Conservation (phyloP, 2,888 invertebrate genomes). For the Syritta pipiens region DNA sequence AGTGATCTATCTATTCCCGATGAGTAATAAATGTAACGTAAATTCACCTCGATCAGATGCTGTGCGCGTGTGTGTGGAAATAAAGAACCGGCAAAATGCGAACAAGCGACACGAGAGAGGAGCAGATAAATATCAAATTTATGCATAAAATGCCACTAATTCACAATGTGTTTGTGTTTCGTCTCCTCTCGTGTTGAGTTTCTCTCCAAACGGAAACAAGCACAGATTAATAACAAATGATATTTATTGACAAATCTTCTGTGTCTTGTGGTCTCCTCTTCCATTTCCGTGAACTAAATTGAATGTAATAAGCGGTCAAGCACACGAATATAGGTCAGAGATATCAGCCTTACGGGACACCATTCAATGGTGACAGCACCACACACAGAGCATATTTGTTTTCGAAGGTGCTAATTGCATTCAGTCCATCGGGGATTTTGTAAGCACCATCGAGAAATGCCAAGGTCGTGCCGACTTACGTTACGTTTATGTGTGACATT, state of each 20-base stretch:
- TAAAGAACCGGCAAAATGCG: constrained; percentile 22
- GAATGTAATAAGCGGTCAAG: constrained; percentile 15
- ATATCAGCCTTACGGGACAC: too few relatives aligned
- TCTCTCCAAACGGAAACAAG: constrained; percentile 36
- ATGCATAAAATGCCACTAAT: constrained; percentile 60
- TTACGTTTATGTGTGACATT: constrained; percentile 3
- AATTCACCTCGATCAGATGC: too few relatives aligned
- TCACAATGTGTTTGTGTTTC: constrained; percentile 15
- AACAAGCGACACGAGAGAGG: constrained; percentile 24
- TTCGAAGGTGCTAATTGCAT: constrained; percentile 45
- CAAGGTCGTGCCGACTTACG: too few relatives aligned
- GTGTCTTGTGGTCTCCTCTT: too few relatives aligned
- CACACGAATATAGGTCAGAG: too few relatives aligned
- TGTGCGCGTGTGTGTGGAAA: too few relatives aligned
- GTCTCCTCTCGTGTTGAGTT: neutral
- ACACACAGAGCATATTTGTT: too few relatives aligned
- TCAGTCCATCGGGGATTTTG: constrained; percentile 41
- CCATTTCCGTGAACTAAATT: constrained; percentile 27
- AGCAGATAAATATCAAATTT: constrained; percentile 50
- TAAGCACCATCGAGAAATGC: constrained; percentile 46
- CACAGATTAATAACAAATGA: constrained; percentile 17
- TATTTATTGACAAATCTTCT: constrained; percentile 21
- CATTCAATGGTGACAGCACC: too few relatives aligned
- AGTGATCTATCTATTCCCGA: constrained; percentile 40
- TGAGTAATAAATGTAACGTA: too few relatives aligned